These are phyloP conservation scores for Dicyrtoma fusca DNA, from an alignment of 2,888 invertebrate genomes.

Conservation along the genomic window DNA sequence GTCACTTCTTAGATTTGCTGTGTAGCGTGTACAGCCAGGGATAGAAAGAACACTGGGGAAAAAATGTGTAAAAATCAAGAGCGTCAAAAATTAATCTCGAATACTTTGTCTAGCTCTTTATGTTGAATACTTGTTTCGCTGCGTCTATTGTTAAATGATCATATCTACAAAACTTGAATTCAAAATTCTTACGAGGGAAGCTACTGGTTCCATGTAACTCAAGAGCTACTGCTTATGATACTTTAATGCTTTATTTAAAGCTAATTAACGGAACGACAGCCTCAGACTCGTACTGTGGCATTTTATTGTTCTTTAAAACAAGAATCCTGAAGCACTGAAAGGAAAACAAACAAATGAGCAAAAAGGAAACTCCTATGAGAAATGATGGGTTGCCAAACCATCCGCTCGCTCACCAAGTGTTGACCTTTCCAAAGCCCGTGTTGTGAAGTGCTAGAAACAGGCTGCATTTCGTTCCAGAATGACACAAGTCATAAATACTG, in stretches of 20 bases:
- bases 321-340: conserved; percentile 24
- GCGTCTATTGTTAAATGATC: too few relatives aligned
- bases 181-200: too few relatives aligned
- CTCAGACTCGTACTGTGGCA: background rate
- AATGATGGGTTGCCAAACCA: too few relatives aligned
- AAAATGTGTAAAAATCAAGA: conserved; percentile 9
- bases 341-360: conserved; percentile 12
- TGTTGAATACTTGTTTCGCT: too few relatives aligned
- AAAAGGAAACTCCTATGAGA: background rate
- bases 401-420: background rate
- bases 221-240: too few relatives aligned
- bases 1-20: conserved; percentile 22
- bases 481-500: conserved; percentile 28
- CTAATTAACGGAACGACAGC: too few relatives aligned
- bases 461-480: conserved; percentile 30
- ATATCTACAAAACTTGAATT: too few relatives aligned
- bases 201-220: too few relatives aligned
- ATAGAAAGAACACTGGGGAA: background rate
- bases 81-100: conserved; percentile 8
- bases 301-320: conserved; percentile 20
- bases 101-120: background rate
- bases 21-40: background rate
- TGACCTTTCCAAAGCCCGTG: conserved; percentile 17
- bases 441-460: conserved; percentile 30
- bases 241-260: too few relatives aligned